Evolutionary conservation across 2,888 invertebrate species (phyloP).

Genomic region (Steinernema scapterisci): DNA sequence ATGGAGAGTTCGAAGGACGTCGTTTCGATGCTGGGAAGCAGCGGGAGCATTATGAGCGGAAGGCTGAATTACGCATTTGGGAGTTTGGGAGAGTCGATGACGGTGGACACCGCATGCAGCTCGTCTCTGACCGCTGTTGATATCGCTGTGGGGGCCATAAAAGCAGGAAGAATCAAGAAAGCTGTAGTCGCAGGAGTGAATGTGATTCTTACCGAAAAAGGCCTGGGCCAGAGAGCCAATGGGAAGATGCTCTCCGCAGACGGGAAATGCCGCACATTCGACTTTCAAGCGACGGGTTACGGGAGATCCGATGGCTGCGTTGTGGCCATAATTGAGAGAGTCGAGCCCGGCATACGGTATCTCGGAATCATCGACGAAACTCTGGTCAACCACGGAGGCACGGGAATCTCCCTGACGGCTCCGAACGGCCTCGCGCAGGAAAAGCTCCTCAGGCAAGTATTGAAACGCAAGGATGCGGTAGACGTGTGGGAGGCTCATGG

Average conservation of each 20-base stretch:
- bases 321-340: constrained; percentile 63
- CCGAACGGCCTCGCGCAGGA: constrained; percentile 63
- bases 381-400: constrained; percentile 67
- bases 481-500: constrained; percentile 67
- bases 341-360: constrained; percentile 39
- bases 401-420: constrained; percentile 65
- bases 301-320: constrained; percentile 68
- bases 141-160: constrained; percentile 75
- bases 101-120: constrained; percentile 94
- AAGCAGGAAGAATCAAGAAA: constrained; percentile 84
- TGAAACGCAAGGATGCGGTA: constrained; percentile 35
- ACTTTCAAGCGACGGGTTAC: constrained; percentile 67
- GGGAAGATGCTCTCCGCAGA: constrained; percentile 65
- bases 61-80: constrained; percentile 50
- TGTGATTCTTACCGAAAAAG: constrained; percentile 70
- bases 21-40: constrained; percentile 54
- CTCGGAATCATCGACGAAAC: constrained; percentile 57
- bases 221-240: constrained; percentile 57
- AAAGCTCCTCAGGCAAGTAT: constrained; percentile 44
- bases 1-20: constrained; percentile 35
- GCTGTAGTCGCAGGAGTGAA: constrained; percentile 85
- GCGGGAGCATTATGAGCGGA: constrained; percentile 56
- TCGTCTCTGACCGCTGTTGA: constrained; percentile 91
- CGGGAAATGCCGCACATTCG: constrained; percentile 67
- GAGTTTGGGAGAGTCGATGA: constrained; percentile 78